A percentile compares a stretch with the other conserved stretches of the same genome.
These are phyloP conservation scores for Temnothorax nylanderi DNA, from an alignment of 1,140 invertebrate genomes.

Conservation along the genomic window DNA sequence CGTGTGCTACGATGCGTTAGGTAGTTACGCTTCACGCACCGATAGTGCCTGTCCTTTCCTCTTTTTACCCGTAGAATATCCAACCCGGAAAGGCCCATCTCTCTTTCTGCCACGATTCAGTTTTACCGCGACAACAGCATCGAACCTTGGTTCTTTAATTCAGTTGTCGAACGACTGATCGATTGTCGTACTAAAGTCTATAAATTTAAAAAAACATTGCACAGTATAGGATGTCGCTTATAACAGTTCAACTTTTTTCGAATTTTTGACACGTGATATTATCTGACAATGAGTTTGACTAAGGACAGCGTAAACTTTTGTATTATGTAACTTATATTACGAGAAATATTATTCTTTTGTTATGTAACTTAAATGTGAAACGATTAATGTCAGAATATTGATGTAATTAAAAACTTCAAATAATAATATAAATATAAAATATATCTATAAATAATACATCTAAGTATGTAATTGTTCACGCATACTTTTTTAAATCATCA, in stretches of 20 bases:
- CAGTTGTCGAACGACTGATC: constrained; percentile 21
- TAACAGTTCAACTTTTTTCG: not conserved
- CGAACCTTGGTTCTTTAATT: constrained; percentile 49
- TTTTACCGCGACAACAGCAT: constrained; percentile 77
- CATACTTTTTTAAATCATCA: not conserved
- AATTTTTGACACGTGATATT: constrained; percentile 4
- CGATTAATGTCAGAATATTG: not conserved
- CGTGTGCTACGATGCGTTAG: constrained; percentile 81
- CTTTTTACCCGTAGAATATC: constrained; percentile 78
- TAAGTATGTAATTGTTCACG: not conserved
- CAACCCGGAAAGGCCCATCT: constrained; percentile 78
- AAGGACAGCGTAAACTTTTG: not conserved
- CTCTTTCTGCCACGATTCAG: constrained; percentile 77
- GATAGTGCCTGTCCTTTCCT: constrained; percentile 84
- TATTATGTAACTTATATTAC: not conserved
- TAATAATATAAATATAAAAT: constrained; percentile 11
- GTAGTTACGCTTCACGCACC: constrained; percentile 84
- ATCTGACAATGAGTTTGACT: not conserved
- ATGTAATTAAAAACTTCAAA: constrained; percentile 4
- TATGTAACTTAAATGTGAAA: not conserved
- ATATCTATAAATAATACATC: not conserved
- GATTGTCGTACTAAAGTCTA: constrained; percentile 15
- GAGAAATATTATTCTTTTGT: not conserved
- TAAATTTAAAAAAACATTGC: constrained; percentile 20
- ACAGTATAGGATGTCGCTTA: not conserved